Percentiles rank a stretch among this genome's conserved stretches.
Evolutionary conservation across 2,888 invertebrate genomes (phyloP).

Genomic region (Meganola albula): DNA sequence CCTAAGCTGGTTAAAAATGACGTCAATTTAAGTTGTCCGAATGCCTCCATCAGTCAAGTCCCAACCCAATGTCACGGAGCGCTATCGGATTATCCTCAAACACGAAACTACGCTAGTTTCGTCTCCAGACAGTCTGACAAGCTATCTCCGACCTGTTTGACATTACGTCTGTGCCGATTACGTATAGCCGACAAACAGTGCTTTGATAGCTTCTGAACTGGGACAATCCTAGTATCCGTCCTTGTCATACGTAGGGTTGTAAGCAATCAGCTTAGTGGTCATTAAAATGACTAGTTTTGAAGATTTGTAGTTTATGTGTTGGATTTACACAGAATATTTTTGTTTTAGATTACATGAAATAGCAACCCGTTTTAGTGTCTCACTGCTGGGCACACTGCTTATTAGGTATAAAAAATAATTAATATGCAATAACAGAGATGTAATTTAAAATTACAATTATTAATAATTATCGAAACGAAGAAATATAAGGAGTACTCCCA

Average conservation of each 20-base stretch:
- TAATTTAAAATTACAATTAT: too few relatives aligned
- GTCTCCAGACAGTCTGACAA: conserved; percentile 50
- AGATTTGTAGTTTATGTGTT: background rate
- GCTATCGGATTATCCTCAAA: conserved; percentile 27
- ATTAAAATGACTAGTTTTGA: background rate
- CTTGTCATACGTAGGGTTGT: conserved; percentile 49
- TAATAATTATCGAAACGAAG: too few relatives aligned
- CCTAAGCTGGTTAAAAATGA: conserved; percentile 12
- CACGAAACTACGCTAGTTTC: conserved; percentile 21
- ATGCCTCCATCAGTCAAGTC: conserved; percentile 17
- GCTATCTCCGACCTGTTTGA: conserved; percentile 34
- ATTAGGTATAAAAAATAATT: too few relatives aligned
- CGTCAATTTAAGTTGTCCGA: conserved; percentile 7
- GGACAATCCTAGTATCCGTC: conserved; percentile 64
- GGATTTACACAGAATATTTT: too few relatives aligned
- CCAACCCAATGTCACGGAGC: conserved; percentile 11
- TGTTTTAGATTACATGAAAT: too few relatives aligned
- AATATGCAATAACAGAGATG: too few relatives aligned
- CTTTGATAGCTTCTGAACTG: conserved; percentile 60
- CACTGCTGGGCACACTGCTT: too few relatives aligned
- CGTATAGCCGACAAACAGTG: conserved; percentile 60
- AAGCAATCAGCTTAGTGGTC: conserved; percentile 4
- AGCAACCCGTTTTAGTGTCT: too few relatives aligned
- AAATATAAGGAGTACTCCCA: too few relatives aligned
- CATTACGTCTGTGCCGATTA: conserved; percentile 44